Evolutionary conservation across 2,888 invertebrate genomes (phyloP).

Genomic region (Drosophila subsilvestris): DNA sequence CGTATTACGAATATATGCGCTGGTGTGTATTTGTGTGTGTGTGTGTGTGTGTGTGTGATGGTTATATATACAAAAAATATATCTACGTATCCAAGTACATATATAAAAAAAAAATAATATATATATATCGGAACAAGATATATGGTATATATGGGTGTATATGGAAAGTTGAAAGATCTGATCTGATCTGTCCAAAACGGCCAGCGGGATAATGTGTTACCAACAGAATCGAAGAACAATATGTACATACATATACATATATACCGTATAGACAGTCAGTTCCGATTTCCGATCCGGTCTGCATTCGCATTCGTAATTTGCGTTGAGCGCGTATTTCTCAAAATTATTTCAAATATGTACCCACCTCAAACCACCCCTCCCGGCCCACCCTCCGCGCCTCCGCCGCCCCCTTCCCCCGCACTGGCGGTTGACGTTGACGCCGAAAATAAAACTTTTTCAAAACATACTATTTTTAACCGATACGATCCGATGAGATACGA

Average conservation of each 20-base stretch:
- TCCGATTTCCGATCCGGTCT: conserved; percentile 35
- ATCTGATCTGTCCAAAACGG: conserved; percentile 1
- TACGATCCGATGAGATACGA: conserved; percentile 57
- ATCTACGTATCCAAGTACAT: conserved; percentile 17
- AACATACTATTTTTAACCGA: conserved; percentile 77
- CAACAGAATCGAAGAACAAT: conserved; percentile 34
- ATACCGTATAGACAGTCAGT: conserved; percentile 32
- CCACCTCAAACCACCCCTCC: conserved; percentile 22
- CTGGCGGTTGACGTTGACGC: conserved; percentile 75
- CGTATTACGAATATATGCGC: conserved; percentile 50
- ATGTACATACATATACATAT: conserved; percentile 38
- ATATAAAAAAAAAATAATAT: conserved; percentile 11
- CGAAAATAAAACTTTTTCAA: conserved; percentile 77
- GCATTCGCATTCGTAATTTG: conserved; percentile 17
- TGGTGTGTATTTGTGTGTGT: conserved; percentile 40
- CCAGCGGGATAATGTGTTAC: conserved; percentile 29
- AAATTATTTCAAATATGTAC: conserved; percentile 76
- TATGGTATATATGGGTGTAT: conserved; percentile 13
- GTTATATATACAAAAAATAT: conserved; percentile 35
- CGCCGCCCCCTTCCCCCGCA: conserved; percentile 10
- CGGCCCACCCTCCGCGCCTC: conserved; percentile 10
- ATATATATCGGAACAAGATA: conserved; percentile 35
- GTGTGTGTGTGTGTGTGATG: conserved; percentile 55
- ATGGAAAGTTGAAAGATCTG: conserved; percentile 27
- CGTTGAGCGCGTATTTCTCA: conserved; percentile 39